Evolutionary conservation across 2,888 invertebrate species (phyloP).

Genomic region (Didymodactylos carnosus): DNA sequence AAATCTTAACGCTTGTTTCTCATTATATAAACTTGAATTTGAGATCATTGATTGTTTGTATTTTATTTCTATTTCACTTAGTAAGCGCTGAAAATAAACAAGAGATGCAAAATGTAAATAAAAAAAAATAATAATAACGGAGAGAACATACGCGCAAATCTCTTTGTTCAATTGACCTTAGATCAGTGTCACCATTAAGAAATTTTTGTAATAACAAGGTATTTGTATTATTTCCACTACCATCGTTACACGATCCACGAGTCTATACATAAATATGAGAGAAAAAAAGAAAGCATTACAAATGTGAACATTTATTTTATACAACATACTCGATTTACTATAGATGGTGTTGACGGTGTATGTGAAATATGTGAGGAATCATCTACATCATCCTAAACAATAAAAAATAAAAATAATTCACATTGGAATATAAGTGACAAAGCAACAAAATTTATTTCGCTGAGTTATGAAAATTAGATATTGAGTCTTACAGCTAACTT

Average conservation of each 20-base stretch:
- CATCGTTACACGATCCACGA: background rate
- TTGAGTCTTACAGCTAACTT: too few relatives aligned
- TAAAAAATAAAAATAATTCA: too few relatives aligned
- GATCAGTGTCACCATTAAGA: background rate
- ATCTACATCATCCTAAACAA: background rate
- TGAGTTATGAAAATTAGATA: too few relatives aligned
- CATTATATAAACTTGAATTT: constrained; percentile 4
- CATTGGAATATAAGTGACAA: too few relatives aligned
- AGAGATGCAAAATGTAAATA: background rate
- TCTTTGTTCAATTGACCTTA: background rate
- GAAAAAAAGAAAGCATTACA: too few relatives aligned
- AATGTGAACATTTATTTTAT: background rate
- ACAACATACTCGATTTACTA: background rate
- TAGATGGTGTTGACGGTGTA: background rate
- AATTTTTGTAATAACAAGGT: background rate
- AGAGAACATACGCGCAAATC: background rate
- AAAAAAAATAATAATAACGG: too few relatives aligned
- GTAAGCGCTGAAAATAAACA: background rate
- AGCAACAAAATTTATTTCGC: too few relatives aligned
- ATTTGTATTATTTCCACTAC: background rate
- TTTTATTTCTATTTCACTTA: background rate
- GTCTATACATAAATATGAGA: background rate
- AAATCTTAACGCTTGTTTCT: constrained; percentile 10
- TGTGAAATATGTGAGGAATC: background rate
- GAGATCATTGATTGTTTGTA: background rate